A percentile compares a stretch with the other conserved stretches of the same genome.
Evolutionary conservation across 2,888 invertebrate genomes (phyloP).

Genomic region (Xiphydria camelus): DNA sequence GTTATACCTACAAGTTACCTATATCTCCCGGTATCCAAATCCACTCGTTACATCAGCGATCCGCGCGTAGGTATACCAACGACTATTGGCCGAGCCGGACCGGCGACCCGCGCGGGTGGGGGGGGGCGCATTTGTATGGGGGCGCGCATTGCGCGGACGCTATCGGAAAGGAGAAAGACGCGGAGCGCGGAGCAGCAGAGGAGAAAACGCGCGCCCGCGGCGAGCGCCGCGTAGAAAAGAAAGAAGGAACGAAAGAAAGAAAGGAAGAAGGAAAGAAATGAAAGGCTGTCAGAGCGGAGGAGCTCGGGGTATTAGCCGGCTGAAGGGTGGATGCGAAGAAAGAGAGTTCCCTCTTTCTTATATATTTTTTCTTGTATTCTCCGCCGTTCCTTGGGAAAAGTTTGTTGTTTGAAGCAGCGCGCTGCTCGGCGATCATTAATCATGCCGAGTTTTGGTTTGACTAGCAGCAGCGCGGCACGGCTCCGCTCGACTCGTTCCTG

Average conservation of each 20-base stretch:
- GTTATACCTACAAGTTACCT: too few species aligned
- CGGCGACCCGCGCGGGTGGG: too few species aligned
- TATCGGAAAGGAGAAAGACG: too few species aligned
- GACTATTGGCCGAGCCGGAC: too few species aligned
- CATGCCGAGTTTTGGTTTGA: slow-evolving; percentile 41
- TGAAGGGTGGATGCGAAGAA: slow-evolving; percentile 59
- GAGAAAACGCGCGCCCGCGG: too few species aligned
- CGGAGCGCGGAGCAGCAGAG: too few species aligned
- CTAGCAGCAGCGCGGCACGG: slow-evolving; percentile 26
- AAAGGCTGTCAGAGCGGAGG: slow-evolving; percentile 49
- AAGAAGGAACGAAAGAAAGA: slow-evolving; percentile 15
- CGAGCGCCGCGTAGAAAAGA: slow-evolving; percentile 1
- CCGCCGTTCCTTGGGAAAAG: slow-evolving; percentile 64
- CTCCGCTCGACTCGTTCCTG: slow-evolving; percentile 65
- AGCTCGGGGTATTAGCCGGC: slow-evolving; percentile 50
- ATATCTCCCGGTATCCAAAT: too few species aligned
- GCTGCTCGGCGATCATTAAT: slow-evolving; percentile 42
- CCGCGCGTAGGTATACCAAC: too few species aligned
- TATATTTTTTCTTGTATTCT: slow-evolving; percentile 55
- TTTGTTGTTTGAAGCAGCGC: slow-evolving; percentile 67
- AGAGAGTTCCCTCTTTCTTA: slow-evolving; percentile 55
- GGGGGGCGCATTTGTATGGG: too few species aligned
- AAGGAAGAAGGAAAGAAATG: slow-evolving; percentile 44
- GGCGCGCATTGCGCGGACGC: too few species aligned
- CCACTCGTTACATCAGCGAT: too few species aligned